Percentiles rank a stretch among this genome's conserved stretches.
Conservation (phyloP, 2,888 invertebrate genomes). For the Prosapia bicincta region DNA sequence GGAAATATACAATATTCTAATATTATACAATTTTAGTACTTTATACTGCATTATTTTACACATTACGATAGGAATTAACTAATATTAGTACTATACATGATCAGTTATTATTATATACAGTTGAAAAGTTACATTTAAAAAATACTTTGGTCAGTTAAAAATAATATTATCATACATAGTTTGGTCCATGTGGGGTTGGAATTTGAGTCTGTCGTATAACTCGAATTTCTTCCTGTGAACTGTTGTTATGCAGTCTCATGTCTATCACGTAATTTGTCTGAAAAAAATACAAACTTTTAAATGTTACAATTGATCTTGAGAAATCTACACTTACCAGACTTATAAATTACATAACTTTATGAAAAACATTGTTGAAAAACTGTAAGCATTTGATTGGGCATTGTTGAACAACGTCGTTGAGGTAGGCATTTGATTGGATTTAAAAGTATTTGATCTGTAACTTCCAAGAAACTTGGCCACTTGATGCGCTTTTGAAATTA, state of each 20-base stretch:
- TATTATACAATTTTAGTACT: neutral
- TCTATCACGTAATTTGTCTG: slow-evolving; percentile 11
- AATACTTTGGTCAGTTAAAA: neutral
- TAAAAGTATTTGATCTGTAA: too few species aligned
- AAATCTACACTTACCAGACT: too few species aligned
- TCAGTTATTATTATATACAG: neutral
- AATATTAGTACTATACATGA: neutral
- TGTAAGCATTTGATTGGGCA: too few species aligned
- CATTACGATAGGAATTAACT: neutral
- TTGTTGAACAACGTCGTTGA: too few species aligned
- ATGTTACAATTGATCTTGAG: too few species aligned
- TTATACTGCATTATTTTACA: neutral
- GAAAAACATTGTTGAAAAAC: too few species aligned
- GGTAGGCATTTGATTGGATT: too few species aligned
- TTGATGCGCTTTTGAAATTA: too few species aligned
- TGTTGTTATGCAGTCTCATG: slow-evolving; percentile 5
- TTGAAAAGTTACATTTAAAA: neutral
- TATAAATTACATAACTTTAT: too few species aligned
- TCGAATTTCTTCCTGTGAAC: slow-evolving; percentile 2
- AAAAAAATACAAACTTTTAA: neutral
- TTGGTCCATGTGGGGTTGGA: neutral
- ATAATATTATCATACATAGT: neutral
- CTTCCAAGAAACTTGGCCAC: too few species aligned
- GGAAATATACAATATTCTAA: neutral
- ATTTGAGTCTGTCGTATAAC: neutral